These are phyloP conservation scores for Hybognathus amarus DNA, from an alignment of 2,797 vertebrate species.

Conservation along the genomic window DNA sequence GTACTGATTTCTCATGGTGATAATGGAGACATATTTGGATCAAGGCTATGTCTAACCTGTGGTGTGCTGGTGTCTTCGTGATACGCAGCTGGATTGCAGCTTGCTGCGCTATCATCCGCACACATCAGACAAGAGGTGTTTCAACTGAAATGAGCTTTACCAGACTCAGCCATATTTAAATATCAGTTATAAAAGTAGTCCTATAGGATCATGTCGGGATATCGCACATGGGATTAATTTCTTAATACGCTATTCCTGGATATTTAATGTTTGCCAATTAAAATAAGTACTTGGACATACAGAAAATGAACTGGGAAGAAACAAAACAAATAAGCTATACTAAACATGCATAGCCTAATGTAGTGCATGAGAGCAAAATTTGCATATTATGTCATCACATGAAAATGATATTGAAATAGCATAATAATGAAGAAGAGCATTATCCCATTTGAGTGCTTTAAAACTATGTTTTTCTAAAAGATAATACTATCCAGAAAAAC, in stretches of 20 bases:
- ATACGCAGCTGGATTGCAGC: background rate
- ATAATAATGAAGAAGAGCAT: background rate
- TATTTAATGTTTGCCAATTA: background rate
- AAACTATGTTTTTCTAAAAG: background rate
- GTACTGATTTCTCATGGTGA: background rate
- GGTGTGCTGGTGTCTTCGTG: background rate
- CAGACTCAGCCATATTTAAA: background rate
- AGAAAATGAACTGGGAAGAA: background rate
- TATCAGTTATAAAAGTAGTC: background rate
- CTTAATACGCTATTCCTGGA: background rate
- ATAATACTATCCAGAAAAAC: background rate
- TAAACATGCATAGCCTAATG: slow-evolving; percentile 1
- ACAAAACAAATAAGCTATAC: background rate
- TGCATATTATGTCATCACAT: background rate
- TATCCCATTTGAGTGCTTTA: background rate
- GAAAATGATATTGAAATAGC: background rate
- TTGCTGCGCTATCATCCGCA: background rate
- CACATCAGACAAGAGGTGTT: background rate
- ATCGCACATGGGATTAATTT: background rate
- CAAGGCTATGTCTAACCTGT: background rate
- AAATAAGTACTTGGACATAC: background rate
- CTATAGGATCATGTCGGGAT: background rate
- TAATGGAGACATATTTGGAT: background rate
- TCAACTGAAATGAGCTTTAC: background rate
- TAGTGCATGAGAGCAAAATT: background rate